phyloP scores from a whole-genome alignment of 1,140 invertebrate species.

The Drosophila jambulina region DNA sequence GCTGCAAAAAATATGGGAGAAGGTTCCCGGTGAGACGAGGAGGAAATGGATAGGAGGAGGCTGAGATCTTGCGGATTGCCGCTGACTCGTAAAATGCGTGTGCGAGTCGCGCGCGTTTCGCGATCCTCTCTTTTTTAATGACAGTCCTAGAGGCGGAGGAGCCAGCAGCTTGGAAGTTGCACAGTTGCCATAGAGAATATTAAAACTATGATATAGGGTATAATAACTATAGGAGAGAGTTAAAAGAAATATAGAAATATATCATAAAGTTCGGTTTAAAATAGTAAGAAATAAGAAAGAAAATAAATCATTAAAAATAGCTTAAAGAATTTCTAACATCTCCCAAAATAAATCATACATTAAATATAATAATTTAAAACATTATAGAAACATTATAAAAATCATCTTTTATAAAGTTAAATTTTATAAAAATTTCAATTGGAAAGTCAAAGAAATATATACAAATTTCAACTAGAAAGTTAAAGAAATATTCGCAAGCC shows the following conservation, averaged over 20 bases:
- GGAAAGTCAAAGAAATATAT: background rate
- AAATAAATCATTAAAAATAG: background rate
- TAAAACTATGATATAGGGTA: conserved; percentile 8
- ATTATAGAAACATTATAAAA: background rate
- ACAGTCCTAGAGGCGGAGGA: conserved; percentile 60
- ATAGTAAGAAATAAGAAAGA: background rate
- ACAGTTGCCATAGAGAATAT: conserved; percentile 22
- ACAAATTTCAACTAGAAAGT: background rate
- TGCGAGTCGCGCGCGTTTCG: conserved; percentile 70
- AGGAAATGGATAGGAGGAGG: background rate
- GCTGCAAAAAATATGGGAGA: conserved; percentile 7
- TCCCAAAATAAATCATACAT: background rate
- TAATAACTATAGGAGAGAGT: background rate
- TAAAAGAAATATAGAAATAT: background rate
- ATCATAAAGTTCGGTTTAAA: background rate
- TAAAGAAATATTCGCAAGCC: too few species aligned
- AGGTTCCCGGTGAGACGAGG: background rate
- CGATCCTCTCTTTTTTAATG: conserved; percentile 72
- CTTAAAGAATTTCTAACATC: background rate
- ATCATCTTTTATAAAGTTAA: background rate
- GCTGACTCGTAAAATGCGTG: conserved; percentile 83
- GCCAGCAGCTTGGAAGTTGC: conserved; percentile 36
- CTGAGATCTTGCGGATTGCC: conserved; percentile 43
- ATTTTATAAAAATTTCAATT: background rate
- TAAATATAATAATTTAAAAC: background rate